phyloP scores from a whole-genome alignment of 2,113 vertebrate species.

The Prinia subflava region DNA sequence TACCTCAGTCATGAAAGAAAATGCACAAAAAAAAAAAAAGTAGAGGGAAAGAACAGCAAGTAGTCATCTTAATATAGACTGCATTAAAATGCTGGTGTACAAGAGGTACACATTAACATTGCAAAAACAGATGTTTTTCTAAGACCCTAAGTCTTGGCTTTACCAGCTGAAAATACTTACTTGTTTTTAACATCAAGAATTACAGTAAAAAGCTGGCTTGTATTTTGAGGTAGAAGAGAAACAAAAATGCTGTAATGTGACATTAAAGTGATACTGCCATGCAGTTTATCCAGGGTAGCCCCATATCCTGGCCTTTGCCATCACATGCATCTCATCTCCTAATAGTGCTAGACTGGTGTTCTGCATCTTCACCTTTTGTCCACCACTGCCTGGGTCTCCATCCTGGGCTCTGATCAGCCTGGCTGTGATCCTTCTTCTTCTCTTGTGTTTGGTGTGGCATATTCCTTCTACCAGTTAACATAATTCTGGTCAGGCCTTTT shows the following conservation, averaged over 20 bases:
- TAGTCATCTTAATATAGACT: not conserved
- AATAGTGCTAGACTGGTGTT: not conserved
- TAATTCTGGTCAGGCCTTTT: not conserved
- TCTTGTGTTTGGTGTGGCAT: accelerated
- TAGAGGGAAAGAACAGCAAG: not conserved
- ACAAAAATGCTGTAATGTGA: not conserved
- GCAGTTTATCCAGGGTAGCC: not conserved
- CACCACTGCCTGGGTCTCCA: not conserved
- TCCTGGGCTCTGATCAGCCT: not conserved
- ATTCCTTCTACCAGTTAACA: not conserved
- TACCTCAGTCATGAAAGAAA: not conserved
- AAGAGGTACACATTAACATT: not conserved
- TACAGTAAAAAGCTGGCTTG: not conserved
- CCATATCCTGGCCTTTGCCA: not conserved
- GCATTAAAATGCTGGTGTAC: not conserved
- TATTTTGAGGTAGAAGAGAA: not conserved
- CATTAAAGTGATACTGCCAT: not conserved
- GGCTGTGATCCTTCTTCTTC: not conserved
- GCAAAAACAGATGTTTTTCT: not conserved
- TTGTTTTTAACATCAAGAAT: not conserved
- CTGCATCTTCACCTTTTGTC: not conserved
- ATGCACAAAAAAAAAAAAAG: not conserved
- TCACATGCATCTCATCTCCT: not conserved
- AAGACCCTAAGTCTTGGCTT: not conserved
- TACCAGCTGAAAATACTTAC: not conserved